These are phyloP conservation scores for Opisthograptis luteolata DNA, from an alignment of 2,888 invertebrate genomes.

Conservation along the genomic window DNA sequence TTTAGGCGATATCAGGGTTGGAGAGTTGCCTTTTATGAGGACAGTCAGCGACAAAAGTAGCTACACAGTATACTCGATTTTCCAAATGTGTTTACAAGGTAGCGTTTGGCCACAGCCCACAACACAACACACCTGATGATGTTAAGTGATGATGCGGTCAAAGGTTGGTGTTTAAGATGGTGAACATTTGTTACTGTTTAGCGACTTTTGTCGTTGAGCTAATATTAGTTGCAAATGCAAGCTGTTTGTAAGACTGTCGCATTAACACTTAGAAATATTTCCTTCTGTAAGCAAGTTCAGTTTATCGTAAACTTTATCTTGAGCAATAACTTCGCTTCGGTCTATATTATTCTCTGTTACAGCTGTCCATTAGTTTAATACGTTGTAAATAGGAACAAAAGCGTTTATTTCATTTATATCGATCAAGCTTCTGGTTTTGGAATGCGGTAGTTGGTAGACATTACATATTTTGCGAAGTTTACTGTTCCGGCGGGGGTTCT, in stretches of 20 bases:
- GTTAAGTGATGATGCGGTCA: no score
- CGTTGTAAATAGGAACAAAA: conserved; percentile 26
- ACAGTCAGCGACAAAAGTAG: no score
- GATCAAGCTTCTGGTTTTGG: conserved; percentile 19
- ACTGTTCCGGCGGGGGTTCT: background rate
- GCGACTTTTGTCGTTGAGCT: no score
- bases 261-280: conserved; percentile 9
- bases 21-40: no score
- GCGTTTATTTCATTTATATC: conserved; percentile 27
- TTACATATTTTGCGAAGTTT: conserved; percentile 22
- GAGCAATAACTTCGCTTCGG: conserved; percentile 27
- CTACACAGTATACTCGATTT: no score
- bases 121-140: no score
- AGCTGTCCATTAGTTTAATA: conserved; percentile 31
- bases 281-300: conserved; percentile 11
- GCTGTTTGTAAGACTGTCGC: background rate
- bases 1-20: no score
- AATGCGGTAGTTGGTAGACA: conserved; percentile 23
- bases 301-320: conserved; percentile 32
- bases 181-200: no score
- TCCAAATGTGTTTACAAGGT: no score
- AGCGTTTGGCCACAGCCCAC: no score
- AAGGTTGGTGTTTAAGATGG: no score
- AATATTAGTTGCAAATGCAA: background rate
- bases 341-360: conserved; percentile 24